These are phyloP conservation scores for Tethea ocularis DNA, from an alignment of 2,888 invertebrate species.

Conservation along the genomic window DNA sequence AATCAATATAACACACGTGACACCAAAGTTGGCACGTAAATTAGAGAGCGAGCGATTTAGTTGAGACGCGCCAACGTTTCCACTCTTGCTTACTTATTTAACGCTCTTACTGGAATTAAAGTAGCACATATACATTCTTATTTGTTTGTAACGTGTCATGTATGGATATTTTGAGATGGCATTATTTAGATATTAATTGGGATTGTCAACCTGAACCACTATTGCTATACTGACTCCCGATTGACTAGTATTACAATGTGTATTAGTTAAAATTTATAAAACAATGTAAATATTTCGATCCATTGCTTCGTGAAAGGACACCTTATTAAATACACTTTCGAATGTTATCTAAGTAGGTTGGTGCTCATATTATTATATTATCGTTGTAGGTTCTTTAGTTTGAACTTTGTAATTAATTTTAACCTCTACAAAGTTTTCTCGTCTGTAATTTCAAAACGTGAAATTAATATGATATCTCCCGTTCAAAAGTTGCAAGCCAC, in stretches of 20 bases:
- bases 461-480: conserved; percentile 40
- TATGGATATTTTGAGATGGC: not conserved
- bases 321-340: too few species aligned
- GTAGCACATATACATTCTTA: not conserved
- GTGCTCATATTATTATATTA: not conserved
- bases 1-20: conserved; percentile 64
- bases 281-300: too few species aligned
- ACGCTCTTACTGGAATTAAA: conserved; percentile 30
- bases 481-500: not conserved
- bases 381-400: not conserved
- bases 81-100: conserved; percentile 47
- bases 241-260: too few species aligned
- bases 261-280: too few species aligned
- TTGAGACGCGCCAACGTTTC: conserved; percentile 40
- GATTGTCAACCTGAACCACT: too few species aligned
- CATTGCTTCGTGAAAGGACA: too few species aligned
- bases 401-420: not conserved
- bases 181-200: too few species aligned
- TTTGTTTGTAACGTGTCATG: not conserved
- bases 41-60: conserved; percentile 48
- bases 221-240: too few species aligned
- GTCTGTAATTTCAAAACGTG: conserved; percentile 26
- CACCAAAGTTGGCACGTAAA: conserved; percentile 53
- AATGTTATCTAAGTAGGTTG: not conserved
- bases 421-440: not conserved